Base-by-base conservation (phyloP, 2,888 invertebrate species). In the Nineta flava region DNA sequence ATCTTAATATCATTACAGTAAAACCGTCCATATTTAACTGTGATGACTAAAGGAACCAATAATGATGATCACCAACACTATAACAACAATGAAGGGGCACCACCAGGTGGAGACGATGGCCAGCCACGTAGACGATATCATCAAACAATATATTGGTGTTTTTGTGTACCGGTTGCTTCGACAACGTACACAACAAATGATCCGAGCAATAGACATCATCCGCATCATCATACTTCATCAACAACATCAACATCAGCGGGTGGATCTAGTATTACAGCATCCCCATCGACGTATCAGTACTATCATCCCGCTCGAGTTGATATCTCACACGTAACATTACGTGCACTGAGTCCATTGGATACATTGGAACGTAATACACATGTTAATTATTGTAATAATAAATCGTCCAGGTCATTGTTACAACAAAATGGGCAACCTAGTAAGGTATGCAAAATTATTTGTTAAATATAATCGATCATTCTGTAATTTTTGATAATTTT, bases 11-110 rank as follows among this genome's bases (percentile, higher is more conserved):
- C 12, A 13, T 38, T 38, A 13, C 15, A 38, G 38, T 38, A 15
- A 38, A 38, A 38, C 38, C 38, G 38, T 38, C 38, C 38, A 38
- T 38, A 38, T 38, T 10, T 38, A 26, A 38, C 38, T 38, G 38
- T 38, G 38, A 38, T 38, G 38, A 38, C 38, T 38, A 38, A 38
- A 38, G 38, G 38, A 38, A 38, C 38, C 38, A 38, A 38, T 38
- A 38, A 38, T 38, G 38, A 15, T 38, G 38, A 38, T 38, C 38
- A 38, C 26, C 26, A 26, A 26, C 26, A 26, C n/a, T 38, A 38
- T 38, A 15, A 38, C n/a, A 38, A 38, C n/a, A 38, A 38, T 38
- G 38, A 38, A 38, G 38, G 9, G 10, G 32, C 10, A 9, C 32
- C n/a, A 38, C 7, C 26, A 3, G 26, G 26, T 26, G 26, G n/a